Evolutionary conservation across 2,797 vertebrate genomes (phyloP), one percentile per base, ranked within the genome.

Genomic region (Neosilurus mollespiculum): DNA sequence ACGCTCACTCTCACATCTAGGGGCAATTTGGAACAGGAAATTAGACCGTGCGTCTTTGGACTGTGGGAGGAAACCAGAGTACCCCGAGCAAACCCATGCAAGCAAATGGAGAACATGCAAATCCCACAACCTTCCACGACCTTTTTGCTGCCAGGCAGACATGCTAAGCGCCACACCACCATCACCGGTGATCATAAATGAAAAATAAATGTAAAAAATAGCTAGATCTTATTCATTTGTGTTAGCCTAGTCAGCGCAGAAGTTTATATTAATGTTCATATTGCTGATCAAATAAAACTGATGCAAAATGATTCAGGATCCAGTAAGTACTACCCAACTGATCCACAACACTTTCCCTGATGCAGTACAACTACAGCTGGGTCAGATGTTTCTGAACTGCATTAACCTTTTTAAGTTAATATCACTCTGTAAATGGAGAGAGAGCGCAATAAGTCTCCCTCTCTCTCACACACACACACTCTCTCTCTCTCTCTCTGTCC

Each of bases 401-500:
- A 30, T 54, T 8, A 5, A 76, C 18, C 18, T 76, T 58, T 76
- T 12, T 43, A 11, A 43, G 18, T 20, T 49, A 34, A 76, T 76
- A 49, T 62, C 18, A 62, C 37, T 78, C 37, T 62, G 8, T 78
- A 16, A 6, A 78, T 51, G 22, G 14, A 24, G 37, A 78, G 59
- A 14, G 14, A 24, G 37, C 62, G 59, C 75, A 43, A 9, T 43
- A 61, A 61, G 61, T 51, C n/a, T 16, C 61, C n/a, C 54, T 72
- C 51, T 53, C 20, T 72, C 70, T 30, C 81, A 61, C 75, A 34
- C 75, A 64, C 77, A 26, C 77, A 51, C 77, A 24, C 77, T 34
- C 82, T 26, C 76, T 65, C 83, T 95, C 49, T 94, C 95, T 96
- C 95, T 94, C 94, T 96, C 94, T 97, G 97, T 96, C 96, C 96